A percentile compares a stretch with the other conserved stretches of the same genome.
Conservation (phyloP, 2,888 invertebrate genomes). For the Brachypalpus laphriformis region DNA sequence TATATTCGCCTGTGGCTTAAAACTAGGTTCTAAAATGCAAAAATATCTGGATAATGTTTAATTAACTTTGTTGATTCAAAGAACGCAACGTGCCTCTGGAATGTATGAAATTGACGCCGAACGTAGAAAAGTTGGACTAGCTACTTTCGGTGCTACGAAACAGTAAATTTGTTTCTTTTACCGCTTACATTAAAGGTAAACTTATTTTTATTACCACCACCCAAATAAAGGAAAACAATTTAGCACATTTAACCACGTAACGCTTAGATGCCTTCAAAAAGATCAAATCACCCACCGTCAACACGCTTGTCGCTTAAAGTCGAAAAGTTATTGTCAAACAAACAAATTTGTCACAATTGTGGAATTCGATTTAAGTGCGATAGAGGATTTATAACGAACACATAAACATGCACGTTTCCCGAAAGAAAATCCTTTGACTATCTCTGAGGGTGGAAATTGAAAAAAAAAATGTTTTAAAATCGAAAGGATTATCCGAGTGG, state of each 20-base stretch:
- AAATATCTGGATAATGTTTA: too few relatives aligned
- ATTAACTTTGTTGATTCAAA: too few relatives aligned
- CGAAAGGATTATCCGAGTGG: constrained; percentile 69
- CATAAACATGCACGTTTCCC: constrained; percentile 60
- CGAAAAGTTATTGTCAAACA: constrained; percentile 51
- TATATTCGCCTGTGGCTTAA: too few relatives aligned
- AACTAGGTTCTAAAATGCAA: too few relatives aligned
- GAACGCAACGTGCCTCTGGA: too few relatives aligned
- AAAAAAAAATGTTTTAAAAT: constrained; percentile 70
- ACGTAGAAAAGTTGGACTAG: too few relatives aligned
- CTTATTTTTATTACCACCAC: too few relatives aligned
- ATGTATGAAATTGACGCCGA: too few relatives aligned
- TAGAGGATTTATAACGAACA: constrained; percentile 62
- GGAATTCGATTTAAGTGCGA: constrained; percentile 58
- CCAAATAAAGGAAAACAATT: too few relatives aligned
- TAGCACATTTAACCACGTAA: not conserved
- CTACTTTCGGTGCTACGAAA: too few relatives aligned
- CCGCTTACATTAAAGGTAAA: too few relatives aligned
- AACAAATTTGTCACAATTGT: constrained; percentile 71
- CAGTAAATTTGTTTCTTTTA: too few relatives aligned
- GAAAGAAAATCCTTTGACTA: constrained; percentile 25
- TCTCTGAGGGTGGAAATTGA: constrained; percentile 58
- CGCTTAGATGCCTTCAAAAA: not conserved
- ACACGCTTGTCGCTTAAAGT: not conserved
- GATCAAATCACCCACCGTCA: not conserved